Conservation (phyloP, 2,797 vertebrate genomes). For the Strix occidentalis region DNA sequence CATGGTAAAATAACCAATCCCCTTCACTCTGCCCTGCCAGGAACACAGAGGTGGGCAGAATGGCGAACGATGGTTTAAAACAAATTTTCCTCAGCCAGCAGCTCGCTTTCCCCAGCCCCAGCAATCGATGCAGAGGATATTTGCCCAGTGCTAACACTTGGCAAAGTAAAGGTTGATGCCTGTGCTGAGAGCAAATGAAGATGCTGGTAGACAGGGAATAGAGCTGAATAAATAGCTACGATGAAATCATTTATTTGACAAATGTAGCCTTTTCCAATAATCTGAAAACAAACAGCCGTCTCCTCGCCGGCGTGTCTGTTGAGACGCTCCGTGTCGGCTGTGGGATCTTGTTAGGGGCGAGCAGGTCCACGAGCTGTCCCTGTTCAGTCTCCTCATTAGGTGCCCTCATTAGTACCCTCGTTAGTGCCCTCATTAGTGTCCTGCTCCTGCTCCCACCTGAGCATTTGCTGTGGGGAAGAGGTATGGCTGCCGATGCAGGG, state of each 20-base stretch:
- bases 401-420: neutral
- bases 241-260: neutral
- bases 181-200: neutral
- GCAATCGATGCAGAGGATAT: rapidly evolving
- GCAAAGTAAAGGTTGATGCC: neutral
- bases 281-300: neutral
- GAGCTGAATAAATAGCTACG: neutral
- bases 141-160: neutral
- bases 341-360: neutral
- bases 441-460: neutral
- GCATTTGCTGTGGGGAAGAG: neutral
- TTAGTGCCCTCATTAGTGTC: neutral
- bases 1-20: neutral
- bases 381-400: neutral
- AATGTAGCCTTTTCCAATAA: neutral
- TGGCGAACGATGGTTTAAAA: neutral
- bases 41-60: no score
- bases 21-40: neutral
- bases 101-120: neutral
- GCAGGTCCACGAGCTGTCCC: no score
- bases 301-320: neutral
- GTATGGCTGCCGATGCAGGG: rapidly evolving
- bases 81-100: neutral
- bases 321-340: rapidly evolving
- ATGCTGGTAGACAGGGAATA: neutral